Conservation (phyloP, 2,797 vertebrate species). For the Protonibea diacanthus region DNA sequence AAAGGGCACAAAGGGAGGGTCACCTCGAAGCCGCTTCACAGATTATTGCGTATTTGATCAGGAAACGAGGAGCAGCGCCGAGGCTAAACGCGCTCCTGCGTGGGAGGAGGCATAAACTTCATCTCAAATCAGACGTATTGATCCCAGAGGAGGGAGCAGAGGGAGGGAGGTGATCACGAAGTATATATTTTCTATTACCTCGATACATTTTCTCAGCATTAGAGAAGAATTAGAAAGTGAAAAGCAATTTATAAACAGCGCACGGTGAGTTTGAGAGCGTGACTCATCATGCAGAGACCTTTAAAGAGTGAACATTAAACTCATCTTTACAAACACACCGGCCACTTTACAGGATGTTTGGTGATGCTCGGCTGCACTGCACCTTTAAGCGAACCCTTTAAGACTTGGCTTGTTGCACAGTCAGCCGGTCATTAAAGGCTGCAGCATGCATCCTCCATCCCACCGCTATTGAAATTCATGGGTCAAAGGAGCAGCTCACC, state of each 20-base stretch:
- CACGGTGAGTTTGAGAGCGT: not conserved
- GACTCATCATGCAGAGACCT: constrained; percentile 5
- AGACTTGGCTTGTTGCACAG: constrained; percentile 41
- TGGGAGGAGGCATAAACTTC: not conserved
- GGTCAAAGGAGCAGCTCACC: constrained; percentile 63
- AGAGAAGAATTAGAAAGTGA: constrained; percentile 1
- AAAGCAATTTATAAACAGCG: not conserved
- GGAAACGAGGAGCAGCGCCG: constrained; percentile 35
- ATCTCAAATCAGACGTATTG: constrained; percentile 29
- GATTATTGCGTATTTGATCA: constrained; percentile 46
- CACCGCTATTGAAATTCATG: constrained; percentile 63
- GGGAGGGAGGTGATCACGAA: not conserved
- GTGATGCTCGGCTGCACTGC: constrained; percentile 1
- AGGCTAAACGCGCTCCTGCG: not conserved
- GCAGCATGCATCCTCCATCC: constrained; percentile 41
- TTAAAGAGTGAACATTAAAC: constrained; percentile 7
- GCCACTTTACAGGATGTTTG: no score
- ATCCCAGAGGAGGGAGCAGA: constrained; percentile 12
- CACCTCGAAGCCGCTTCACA: constrained; percentile 38
- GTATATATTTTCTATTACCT: not conserved
- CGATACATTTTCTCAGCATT: not conserved
- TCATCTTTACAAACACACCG: no score
- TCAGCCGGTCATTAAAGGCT: constrained; percentile 42
- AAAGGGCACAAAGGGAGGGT: constrained; percentile 47
- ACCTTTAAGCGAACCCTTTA: constrained; percentile 39